These are phyloP conservation scores for Sebastes oblongus DNA, from an alignment of 2,797 vertebrate species.

Conservation along the genomic window DNA sequence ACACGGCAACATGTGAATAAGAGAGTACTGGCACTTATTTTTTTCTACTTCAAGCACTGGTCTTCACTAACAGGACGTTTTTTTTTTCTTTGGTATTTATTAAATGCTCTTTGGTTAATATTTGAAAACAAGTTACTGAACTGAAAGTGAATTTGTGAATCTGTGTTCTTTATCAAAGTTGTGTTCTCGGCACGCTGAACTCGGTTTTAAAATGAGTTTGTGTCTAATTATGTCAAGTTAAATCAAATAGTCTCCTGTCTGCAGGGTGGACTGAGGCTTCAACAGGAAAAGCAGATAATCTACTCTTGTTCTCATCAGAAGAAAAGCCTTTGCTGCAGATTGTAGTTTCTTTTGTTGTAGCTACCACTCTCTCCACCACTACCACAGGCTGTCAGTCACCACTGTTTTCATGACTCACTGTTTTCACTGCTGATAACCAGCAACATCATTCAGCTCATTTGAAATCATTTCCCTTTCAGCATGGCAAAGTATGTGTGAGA, in stretches of 20 bases:
- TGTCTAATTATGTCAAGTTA: neutral
- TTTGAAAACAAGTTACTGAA: neutral
- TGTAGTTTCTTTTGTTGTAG: conserved; percentile 6
- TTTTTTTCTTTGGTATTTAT: neutral
- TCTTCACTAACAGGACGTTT: neutral
- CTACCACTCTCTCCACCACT: conserved; percentile 25
- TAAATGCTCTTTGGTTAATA: neutral
- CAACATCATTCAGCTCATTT: neutral
- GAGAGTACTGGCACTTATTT: no score
- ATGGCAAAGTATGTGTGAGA: neutral
- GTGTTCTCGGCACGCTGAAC: neutral
- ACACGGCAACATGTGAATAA: no score
- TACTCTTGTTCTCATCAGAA: conserved; percentile 35
- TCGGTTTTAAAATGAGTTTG: neutral
- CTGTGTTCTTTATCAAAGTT: neutral
- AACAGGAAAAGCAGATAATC: conserved; percentile 18
- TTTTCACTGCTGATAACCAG: conserved; percentile 36
- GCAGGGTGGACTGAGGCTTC: neutral
- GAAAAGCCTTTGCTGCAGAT: conserved; percentile 36
- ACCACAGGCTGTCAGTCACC: conserved; percentile 24
- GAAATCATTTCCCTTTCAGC: neutral
- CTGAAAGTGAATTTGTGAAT: neutral
- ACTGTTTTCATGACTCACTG: conserved; percentile 24
- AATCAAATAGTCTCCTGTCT: neutral
- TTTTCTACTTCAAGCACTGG: no score